Conservation (phyloP, 1,140 invertebrate species). For the Lethrus apterus region DNA sequence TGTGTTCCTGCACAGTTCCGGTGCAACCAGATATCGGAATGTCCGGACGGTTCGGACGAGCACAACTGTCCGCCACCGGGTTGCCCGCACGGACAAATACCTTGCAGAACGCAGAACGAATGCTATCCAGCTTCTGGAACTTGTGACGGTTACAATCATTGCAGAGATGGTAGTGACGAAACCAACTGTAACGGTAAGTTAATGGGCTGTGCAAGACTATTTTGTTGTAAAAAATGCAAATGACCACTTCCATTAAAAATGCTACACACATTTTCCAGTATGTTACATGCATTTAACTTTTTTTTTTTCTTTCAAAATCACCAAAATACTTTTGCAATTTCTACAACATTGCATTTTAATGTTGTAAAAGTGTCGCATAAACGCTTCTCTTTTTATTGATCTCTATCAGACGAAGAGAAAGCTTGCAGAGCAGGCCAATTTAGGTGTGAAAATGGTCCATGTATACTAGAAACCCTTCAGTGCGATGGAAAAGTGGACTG, state of each 20-base stretch:
- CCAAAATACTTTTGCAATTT: too few species aligned
- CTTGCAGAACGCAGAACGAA: slow-evolving; percentile 44
- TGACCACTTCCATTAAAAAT: too few species aligned
- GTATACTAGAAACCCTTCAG: slow-evolving; percentile 46
- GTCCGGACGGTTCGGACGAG: slow-evolving; percentile 72
- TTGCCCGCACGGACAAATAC: slow-evolving; percentile 45
- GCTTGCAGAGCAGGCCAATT: slow-evolving; percentile 54
- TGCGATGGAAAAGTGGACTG: slow-evolving; percentile 54
- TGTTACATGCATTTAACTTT: too few species aligned
- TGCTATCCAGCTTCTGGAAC: slow-evolving; percentile 46
- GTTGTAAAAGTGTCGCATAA: too few species aligned
- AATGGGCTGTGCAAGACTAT: too few species aligned
- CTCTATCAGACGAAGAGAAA: too few species aligned
- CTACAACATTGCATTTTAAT: too few species aligned
- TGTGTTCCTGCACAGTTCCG: slow-evolving; percentile 57
- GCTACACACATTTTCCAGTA: too few species aligned
- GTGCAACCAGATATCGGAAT: slow-evolving; percentile 66
- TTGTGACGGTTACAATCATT: slow-evolving; percentile 61
- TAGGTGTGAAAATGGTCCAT: slow-evolving; percentile 53
- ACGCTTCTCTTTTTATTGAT: too few species aligned
- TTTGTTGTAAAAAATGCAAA: too few species aligned
- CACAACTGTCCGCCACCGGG: slow-evolving; percentile 38
- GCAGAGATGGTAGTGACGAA: slow-evolving; percentile 68
- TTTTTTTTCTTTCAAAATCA: too few species aligned
- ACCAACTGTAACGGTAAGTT: slow-evolving; percentile 51